Base-by-base conservation (phyloP, 2,113 vertebrate genomes). In the Halcyon malimbica region DNA sequence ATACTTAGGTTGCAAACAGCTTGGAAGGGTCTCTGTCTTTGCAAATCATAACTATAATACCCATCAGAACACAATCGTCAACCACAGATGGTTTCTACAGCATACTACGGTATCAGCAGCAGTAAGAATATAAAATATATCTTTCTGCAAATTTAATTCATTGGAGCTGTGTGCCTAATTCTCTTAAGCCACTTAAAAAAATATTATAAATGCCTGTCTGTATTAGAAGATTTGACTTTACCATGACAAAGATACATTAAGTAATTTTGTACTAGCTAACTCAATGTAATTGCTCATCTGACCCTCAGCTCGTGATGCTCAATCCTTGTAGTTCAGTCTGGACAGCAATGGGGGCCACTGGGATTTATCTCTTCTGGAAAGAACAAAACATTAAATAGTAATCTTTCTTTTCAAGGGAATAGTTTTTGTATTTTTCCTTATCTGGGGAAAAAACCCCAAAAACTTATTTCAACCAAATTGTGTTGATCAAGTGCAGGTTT, bases 121-220 rank as follows among this genome's bases (percentile, higher is more conserved):
- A 48, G 73, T 39, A 77, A 25, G 10, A 65, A 88, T 25, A 65
- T 76, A 83, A 90, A 83, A 33, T 24, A 67, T 21, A 80, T 37
- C 54, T 83, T 92, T 59, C 63, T 74, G n/a, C 15, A 83, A 80
- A 83, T 63, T 31, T 83, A 88, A 93, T 73, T 79, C 65, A 62
- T 74, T 59, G 51, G 16, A 67, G 26, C 18, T 25, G 35, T 53
- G 31, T 53, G 42, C 3, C 31, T 92, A 83, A 51, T 78, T 93
- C 56, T 87, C 12, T 44, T 68, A 79, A 84, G 51, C 6, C 33
- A 71, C 54, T 85, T 87, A 7, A 53, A 82, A 71, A 94, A 69
- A 5, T 0, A 83, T 54, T 25, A 54, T 41, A 56, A 87, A 54
- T 77, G 89, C 23, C 26, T 82, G 8, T 13, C 68, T 81, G 13